phyloP scores from a whole-genome alignment of 2,797 vertebrate genomes.

The Crenuchus spilurus region DNA sequence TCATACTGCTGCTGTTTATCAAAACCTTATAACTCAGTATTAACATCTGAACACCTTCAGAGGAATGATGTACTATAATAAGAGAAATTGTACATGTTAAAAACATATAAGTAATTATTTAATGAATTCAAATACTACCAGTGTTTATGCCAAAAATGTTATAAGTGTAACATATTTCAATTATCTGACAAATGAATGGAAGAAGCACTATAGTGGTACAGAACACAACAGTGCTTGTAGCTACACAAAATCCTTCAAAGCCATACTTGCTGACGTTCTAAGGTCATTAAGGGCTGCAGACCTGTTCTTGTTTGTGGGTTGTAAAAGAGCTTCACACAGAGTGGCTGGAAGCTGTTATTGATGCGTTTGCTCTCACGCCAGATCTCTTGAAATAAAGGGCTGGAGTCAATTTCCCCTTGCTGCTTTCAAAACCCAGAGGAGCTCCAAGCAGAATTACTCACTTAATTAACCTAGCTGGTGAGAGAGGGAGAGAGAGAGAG shows the following conservation, averaged over 20 bases:
- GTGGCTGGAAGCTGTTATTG: constrained; percentile 54
- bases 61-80: too few relatives aligned
- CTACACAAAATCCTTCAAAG: constrained; percentile 35
- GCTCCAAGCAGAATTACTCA: constrained; percentile 59
- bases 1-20: neutral
- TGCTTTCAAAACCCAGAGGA: constrained; percentile 53
- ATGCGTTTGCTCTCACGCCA: constrained; percentile 50
- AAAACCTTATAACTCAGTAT: too few relatives aligned
- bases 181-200: neutral
- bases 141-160: too few relatives aligned
- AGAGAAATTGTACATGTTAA: too few relatives aligned
- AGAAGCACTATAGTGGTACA: neutral
- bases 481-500: constrained; percentile 1
- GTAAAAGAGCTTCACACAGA: constrained; percentile 39
- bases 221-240: constrained; percentile 15
- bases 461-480: constrained; percentile 58
- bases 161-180: neutral
- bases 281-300: constrained; percentile 42
- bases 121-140: too few relatives aligned
- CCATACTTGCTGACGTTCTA: constrained; percentile 29
- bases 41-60: too few relatives aligned
- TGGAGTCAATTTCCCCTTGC: constrained; percentile 54
- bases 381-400: constrained; percentile 57
- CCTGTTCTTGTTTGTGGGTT: constrained; percentile 49
- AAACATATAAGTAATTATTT: too few relatives aligned